Percentiles rank a stretch among this genome's conserved stretches.
phyloP scores from a whole-genome alignment of 2,888 invertebrate species.

The Eretmocerus hayati region DNA sequence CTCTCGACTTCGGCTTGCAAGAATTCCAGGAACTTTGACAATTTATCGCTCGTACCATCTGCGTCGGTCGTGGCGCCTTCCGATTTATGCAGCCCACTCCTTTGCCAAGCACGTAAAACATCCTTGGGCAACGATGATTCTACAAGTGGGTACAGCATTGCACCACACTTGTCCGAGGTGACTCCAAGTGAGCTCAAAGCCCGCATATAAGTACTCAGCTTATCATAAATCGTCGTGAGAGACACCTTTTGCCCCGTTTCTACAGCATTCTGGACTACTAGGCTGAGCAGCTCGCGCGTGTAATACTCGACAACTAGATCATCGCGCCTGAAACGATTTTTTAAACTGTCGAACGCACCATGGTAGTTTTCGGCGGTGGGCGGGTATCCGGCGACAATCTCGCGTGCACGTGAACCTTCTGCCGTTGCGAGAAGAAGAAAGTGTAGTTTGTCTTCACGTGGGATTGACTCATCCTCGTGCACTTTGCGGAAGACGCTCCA shows the following conservation, averaged over 20 bases:
- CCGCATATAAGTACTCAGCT: constrained; percentile 30
- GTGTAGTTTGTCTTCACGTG: constrained; percentile 22
- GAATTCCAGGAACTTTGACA: constrained; percentile 13
- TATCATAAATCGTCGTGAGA: constrained; percentile 28
- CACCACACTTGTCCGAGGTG: constrained; percentile 26
- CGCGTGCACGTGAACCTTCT: no score
- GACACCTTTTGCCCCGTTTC: constrained; percentile 12
- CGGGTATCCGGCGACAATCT: no score
- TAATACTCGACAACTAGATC: constrained; percentile 33
- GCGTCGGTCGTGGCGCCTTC: not conserved
- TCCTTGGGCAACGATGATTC: no score
- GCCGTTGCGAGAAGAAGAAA: no score
- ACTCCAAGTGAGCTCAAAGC: constrained; percentile 25
- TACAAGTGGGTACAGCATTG: constrained; percentile 26
- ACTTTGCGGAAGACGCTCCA: constrained; percentile 30
- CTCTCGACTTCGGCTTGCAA: constrained; percentile 10
- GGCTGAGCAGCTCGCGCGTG: constrained; percentile 28
- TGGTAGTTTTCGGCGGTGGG: constrained; percentile 29
- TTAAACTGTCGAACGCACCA: no score
- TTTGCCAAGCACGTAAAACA: constrained; percentile 25
- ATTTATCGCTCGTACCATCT: constrained; percentile 6
- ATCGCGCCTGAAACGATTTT: constrained; percentile 26
- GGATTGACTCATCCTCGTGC: constrained; percentile 24
- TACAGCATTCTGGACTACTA: constrained; percentile 27
- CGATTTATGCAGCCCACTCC: constrained; percentile 1